Percentiles rank a stretch among this genome's conserved stretches.
Conservation (phyloP, 1,140 invertebrate genomes). For the silkworm (Bombyx mori) region ASM3026992v2 NC_085107.1:10410501-10411000, state of each 20-base stretch:
- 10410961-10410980: slow-evolving; percentile 76
- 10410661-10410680: too few species aligned
- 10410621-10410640: slow-evolving; percentile 75
- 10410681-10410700: too few species aligned
- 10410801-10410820: too few species aligned
- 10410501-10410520: slow-evolving; percentile 81
- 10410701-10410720: too few species aligned
- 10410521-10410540: slow-evolving; percentile 76
- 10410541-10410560: slow-evolving; percentile 72
- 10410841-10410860: too few species aligned
- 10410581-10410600: slow-evolving; percentile 73
- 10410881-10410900: too few species aligned
- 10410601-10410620: slow-evolving; percentile 71
- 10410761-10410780: too few species aligned
- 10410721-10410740: too few species aligned
- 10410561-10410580: slow-evolving; percentile 72
- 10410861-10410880: too few species aligned
- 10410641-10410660: slow-evolving; percentile 74
- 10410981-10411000: slow-evolving; percentile 77
- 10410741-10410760: too few species aligned
- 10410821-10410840: too few species aligned
- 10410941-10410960: slow-evolving; percentile 81
- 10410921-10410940: slow-evolving; percentile 79
- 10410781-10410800: too few species aligned
- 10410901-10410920: slow-evolving; percentile 39